These are phyloP conservation scores for Pseudorhombus dupliciocellatus DNA, from an alignment of 2,113 vertebrate species.

Conservation along the genomic window DNA sequence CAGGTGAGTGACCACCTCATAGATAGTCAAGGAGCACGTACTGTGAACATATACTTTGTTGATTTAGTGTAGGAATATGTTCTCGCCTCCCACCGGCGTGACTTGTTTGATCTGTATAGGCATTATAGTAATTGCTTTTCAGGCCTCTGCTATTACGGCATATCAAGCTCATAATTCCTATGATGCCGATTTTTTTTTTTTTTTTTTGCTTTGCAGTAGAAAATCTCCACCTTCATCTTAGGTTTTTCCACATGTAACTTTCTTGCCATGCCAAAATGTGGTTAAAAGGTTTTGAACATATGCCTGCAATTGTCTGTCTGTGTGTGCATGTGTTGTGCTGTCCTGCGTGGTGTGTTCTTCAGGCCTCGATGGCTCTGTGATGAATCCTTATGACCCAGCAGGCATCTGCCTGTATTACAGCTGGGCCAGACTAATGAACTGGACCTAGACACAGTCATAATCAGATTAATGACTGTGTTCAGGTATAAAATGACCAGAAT, in stretches of 20 bases:
- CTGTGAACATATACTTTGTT: not conserved
- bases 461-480: constrained; percentile 80
- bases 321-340: constrained; percentile 15
- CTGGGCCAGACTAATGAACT: constrained; percentile 78
- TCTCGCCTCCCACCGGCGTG: not conserved
- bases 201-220: not conserved
- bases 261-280: constrained; percentile 8
- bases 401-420: constrained; percentile 77
- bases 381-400: constrained; percentile 73
- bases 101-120: not conserved
- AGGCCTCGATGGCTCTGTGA: constrained; percentile 76
- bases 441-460: constrained; percentile 73
- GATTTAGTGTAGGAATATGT: not conserved
- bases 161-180: not conserved
- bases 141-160: not conserved
- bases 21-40: constrained; percentile 8
- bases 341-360: constrained; percentile 71
- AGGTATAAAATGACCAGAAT: constrained; percentile 76
- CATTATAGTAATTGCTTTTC: not conserved
- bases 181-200: not conserved
- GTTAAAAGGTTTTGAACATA: not conserved
- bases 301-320: constrained; percentile 36
- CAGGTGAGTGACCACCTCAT: not conserved
- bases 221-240: not conserved
- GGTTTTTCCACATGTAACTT: not conserved